A percentile compares a stretch with the other conserved stretches of the same genome.
Evolutionary conservation across 2,797 vertebrate genomes (phyloP).

Genomic region (Lacerta viridis): DNA sequence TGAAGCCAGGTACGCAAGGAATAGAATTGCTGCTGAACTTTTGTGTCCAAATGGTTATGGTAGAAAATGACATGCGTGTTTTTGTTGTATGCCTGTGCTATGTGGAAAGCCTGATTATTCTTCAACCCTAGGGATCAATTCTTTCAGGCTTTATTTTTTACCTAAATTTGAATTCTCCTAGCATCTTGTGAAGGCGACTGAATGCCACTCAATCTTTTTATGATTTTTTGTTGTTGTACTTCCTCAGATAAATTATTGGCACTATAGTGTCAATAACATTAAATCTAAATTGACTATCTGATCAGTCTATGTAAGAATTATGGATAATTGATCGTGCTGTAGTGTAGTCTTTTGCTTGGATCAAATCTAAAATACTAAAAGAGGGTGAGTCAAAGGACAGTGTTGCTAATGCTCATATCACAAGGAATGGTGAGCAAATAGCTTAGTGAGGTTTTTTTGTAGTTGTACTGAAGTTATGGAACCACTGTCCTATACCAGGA

Average conservation of each 20-base stretch:
- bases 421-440: background rate
- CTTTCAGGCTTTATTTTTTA: background rate
- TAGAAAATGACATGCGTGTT: too few species aligned
- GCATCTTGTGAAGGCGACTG: background rate
- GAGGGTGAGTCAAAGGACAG: background rate
- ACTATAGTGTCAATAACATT: background rate
- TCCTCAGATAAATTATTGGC: background rate
- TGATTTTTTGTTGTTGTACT: background rate
- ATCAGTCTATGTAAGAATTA: background rate
- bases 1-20: conserved; percentile 92
- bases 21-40: conserved; percentile 17
- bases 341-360: background rate
- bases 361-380: background rate
- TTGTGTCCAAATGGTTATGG: background rate
- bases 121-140: background rate
- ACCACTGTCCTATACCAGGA: background rate
- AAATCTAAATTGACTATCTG: background rate
- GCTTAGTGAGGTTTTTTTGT: background rate
- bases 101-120: background rate
- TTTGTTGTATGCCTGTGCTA: background rate
- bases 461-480: background rate
- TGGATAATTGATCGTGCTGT: background rate
- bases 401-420: background rate
- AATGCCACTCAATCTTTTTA: background rate
- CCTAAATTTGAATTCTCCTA: background rate